Conservation (phyloP, 1,140 invertebrate genomes). For the Drosophila kohkoa region DNA sequence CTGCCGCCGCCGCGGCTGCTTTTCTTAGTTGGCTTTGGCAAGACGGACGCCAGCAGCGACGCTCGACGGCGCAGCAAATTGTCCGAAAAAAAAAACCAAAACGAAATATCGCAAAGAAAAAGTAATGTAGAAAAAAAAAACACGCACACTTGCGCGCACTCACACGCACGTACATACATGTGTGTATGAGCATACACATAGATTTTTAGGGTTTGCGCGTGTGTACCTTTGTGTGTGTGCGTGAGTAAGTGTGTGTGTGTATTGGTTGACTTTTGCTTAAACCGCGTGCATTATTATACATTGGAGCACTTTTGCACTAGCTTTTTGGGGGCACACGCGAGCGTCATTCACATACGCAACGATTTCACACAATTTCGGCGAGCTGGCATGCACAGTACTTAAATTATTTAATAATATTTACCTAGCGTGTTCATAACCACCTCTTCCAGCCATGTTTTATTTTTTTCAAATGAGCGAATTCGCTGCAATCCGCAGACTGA, state of each 20-base stretch:
- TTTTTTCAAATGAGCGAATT: conserved; percentile 85
- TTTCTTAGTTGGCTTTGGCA: conserved; percentile 28
- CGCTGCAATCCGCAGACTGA: conserved; percentile 77
- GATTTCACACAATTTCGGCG: conserved; percentile 42
- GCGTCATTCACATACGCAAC: conserved; percentile 30
- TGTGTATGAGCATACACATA: too few relatives aligned
- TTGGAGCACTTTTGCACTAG: conserved; percentile 45
- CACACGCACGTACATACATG: conserved; percentile 39
- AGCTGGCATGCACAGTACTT: conserved; percentile 39
- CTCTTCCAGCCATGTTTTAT: conserved; percentile 85
- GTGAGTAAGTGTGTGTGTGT: conserved; percentile 53
- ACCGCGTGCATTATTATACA: conserved; percentile 78
- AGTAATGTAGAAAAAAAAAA: conserved; percentile 66
- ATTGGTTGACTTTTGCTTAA: conserved; percentile 71
- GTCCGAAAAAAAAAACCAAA: conserved; percentile 59
- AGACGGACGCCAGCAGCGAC: conserved; percentile 25
- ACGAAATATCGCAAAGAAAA: conserved; percentile 53
- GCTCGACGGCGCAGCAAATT: conserved; percentile 52
- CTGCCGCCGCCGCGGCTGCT: conserved; percentile 15
- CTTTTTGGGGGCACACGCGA: conserved; percentile 27
- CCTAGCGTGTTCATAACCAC: conserved; percentile 85
- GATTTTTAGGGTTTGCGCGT: conserved; percentile 45
- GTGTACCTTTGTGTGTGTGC: conserved; percentile 38
- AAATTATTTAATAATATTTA: conserved; percentile 84
- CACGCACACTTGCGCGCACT: conserved; percentile 62